Base-by-base conservation (phyloP, 2,888 invertebrate genomes). In the Rhagonycha lutea region DNA sequence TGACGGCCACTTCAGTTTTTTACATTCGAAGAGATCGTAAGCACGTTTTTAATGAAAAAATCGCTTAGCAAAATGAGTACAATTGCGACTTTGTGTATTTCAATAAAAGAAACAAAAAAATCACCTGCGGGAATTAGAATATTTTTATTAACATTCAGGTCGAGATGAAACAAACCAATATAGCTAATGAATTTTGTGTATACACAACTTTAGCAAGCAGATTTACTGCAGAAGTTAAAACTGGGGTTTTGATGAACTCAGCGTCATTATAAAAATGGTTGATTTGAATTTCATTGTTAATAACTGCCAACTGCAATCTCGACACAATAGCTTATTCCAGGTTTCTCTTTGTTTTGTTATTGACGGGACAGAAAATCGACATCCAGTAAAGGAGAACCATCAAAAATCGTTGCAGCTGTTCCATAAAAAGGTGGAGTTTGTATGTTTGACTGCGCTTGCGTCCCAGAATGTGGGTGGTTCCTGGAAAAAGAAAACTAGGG, bases 371-470 rank as follows among this genome's bases (percentile, higher is more conserved):
- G 82, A 82, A 81, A 83, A 81, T 80, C 65, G 73, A 74, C 73
- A 68, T 26, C 18, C 18, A 70, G 70, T 24, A 70, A 68, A 72
- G 63, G 70, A 68, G 47, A 47, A 67, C 29, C 72, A 70, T 79
- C 85, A 85, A 86, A 86, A 85, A 86, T 85, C 85, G 82, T 85
- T 85, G 85, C 86, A 86, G 86, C 86, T 86, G 86, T 82, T 82
- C 78, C 61, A 60, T 47, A 47, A 68, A 72, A 32, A 78, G 83
- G 82, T 80, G 83, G 80, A 79, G 81, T 69, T 78, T 78, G 70
- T 11, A 14, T 70, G 61, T 73, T 72, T 74, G 23, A 74, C 61
- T 70, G 83, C 85, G 84, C 83, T 80, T 82, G 83, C 80, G 82
- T 80, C 70, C 61, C 62, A 68, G 72, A 72, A 81, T 24, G 26